Evolutionary conservation across 2,113 vertebrate genomes (phyloP).

Genomic region (Cephalopterus ornatus): DNA sequence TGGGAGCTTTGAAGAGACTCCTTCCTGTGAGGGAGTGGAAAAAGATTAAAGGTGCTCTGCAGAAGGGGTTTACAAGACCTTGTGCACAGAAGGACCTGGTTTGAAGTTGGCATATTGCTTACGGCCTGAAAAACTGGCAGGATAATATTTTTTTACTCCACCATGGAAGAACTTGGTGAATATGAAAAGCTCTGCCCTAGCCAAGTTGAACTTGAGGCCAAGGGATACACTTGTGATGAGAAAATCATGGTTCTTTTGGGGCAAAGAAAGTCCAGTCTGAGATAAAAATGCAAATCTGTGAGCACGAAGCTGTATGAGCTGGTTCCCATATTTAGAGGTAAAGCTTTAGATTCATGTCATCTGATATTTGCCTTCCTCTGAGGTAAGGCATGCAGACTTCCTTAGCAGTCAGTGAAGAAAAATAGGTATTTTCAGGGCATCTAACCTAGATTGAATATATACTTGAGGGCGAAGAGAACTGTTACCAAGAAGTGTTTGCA

Average conservation of each 20-base stretch:
- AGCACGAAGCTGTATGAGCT: background rate
- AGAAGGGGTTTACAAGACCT: background rate
- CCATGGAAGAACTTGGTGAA: background rate
- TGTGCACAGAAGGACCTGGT: background rate
- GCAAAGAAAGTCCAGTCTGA: background rate
- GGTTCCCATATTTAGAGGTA: background rate
- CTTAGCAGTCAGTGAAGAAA: background rate
- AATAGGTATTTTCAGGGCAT: background rate
- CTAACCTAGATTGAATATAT: background rate
- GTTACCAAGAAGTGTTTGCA: background rate
- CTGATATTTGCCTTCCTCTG: background rate
- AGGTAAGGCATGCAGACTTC: background rate
- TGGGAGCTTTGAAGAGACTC: background rate
- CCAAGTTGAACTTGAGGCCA: background rate
- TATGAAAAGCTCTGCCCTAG: background rate
- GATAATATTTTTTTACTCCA: background rate
- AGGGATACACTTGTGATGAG: background rate
- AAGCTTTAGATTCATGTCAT: background rate
- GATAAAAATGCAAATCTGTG: background rate
- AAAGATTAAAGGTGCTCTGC: background rate
- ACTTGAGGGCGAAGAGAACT: background rate
- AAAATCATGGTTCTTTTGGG: background rate
- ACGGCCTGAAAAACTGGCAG: background rate
- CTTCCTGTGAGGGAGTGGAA: rapidly evolving
- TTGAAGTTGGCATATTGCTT: background rate